Conservation (phyloP, 2,888 invertebrate genomes). For the Urechis unicinctus region DNA sequence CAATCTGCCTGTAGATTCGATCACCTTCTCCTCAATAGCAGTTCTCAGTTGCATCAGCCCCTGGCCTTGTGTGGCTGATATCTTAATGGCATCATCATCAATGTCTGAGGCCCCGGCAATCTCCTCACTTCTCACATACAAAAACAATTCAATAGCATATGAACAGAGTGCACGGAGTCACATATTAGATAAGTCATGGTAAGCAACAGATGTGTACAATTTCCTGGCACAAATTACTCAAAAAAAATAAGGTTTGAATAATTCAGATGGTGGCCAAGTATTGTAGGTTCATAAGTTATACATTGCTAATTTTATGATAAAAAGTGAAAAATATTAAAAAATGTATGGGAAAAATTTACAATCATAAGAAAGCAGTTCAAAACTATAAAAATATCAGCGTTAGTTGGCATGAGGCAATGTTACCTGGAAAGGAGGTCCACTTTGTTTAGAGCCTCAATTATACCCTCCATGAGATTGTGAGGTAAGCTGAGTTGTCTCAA, state of each 20-base stretch:
- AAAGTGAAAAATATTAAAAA: no score
- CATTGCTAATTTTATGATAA: not conserved
- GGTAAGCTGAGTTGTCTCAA: constrained; percentile 57
- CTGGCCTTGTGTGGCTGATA: constrained; percentile 55
- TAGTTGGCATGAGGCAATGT: not conserved
- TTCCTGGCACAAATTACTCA: not conserved
- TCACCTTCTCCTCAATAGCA: constrained; percentile 54
- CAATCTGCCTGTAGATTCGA: constrained; percentile 55
- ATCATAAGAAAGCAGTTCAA: not conserved
- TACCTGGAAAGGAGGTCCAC: constrained; percentile 55
- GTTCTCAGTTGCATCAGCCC: constrained; percentile 53
- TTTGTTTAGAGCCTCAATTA: constrained; percentile 72
- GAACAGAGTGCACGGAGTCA: no score
- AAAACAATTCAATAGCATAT: no score
- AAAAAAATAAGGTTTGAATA: not conserved
- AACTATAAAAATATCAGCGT: not conserved
- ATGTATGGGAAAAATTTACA: not conserved
- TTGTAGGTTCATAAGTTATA: not conserved
- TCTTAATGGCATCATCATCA: constrained; percentile 6
- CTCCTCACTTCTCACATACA: not conserved
- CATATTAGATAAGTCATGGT: not conserved
- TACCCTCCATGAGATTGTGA: constrained; percentile 51
- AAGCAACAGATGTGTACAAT: not conserved
- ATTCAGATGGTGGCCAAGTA: not conserved
- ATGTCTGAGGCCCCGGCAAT: no score